A percentile compares a stretch with the other conserved stretches of the same genome.
Conservation (phyloP, 2,113 vertebrate genomes). For the Aptenodytes patagonicus region DNA sequence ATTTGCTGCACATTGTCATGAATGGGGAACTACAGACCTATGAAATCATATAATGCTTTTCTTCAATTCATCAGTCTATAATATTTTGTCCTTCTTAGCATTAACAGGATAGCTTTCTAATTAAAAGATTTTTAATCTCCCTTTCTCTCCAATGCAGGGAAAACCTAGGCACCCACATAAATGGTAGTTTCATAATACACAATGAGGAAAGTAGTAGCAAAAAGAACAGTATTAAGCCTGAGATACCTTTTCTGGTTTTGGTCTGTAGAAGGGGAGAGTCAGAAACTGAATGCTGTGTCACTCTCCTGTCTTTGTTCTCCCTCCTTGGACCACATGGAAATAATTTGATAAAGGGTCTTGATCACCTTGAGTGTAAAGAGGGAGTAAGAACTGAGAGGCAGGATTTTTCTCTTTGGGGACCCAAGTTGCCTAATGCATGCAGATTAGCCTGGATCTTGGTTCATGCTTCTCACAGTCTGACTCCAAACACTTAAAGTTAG, state of each 20-base stretch:
- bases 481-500: background rate
- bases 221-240: background rate
- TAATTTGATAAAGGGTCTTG: background rate
- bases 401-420: background rate
- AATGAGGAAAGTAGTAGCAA: background rate
- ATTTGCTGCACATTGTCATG: background rate
- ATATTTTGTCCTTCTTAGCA: background rate
- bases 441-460: background rate
- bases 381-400: background rate
- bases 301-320: background rate
- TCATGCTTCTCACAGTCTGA: background rate
- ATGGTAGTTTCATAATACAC: background rate
- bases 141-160: background rate
- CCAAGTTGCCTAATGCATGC: background rate
- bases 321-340: background rate
- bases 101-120: background rate
- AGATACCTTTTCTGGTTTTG: background rate
- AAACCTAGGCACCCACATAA: background rate
- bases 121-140: background rate
- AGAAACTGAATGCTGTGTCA: background rate
- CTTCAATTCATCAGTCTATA: background rate
- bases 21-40: background rate
- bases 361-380: background rate
- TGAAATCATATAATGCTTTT: background rate
- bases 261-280: background rate